Base-by-base conservation (phyloP, 2,797 vertebrate genomes). In the Bovichtus variegatus region DNA sequence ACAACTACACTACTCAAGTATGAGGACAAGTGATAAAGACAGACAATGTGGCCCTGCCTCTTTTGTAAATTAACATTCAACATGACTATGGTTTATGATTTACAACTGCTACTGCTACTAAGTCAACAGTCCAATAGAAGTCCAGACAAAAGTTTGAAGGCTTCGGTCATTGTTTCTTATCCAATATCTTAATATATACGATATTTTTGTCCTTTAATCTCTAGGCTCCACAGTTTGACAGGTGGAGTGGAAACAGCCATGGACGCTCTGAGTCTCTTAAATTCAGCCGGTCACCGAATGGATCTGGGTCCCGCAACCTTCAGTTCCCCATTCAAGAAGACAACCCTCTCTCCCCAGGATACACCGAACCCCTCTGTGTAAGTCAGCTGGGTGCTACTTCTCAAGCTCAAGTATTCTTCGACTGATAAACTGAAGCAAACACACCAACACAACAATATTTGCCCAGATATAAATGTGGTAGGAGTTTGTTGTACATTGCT, bases 341-440 rank as follows among this genome's bases (percentile, higher is more conserved):
- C 71, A 95, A 96, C 43, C 82, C 89, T 4, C 64, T 95, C 25
- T 95, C 94, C 34, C 94, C 96, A 0, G 96, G 95, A 76, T 96
- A 96, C 58, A 61, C 93, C 1, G 95, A 96, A 64, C 95, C 96
- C 27, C 90, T 94, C 38, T 95, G 93, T 0, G 98, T 99, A 89
- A 97, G 97, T 94, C 34, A 69, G 65, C 66, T n/a, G 13, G 43
- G 29, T 10, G 40, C 63, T 67, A 18, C 43, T 12, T 68, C 64
- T 66, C 12, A 27, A 13, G 38, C 70, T 68, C 29, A 72, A 55
- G 41, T 62, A 1, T 64, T 76, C 23, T 57, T 51, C 2, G 50
- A n/a, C 31, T 46, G 58, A 64, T 46, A 49, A 49, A 63, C 36
- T 5, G n/a, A 73, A 71, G 29, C 12, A 54, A 40, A 3, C 1